Conservation (phyloP, 2,113 vertebrate species). For the Melanostigma gelatinosum region DNA sequence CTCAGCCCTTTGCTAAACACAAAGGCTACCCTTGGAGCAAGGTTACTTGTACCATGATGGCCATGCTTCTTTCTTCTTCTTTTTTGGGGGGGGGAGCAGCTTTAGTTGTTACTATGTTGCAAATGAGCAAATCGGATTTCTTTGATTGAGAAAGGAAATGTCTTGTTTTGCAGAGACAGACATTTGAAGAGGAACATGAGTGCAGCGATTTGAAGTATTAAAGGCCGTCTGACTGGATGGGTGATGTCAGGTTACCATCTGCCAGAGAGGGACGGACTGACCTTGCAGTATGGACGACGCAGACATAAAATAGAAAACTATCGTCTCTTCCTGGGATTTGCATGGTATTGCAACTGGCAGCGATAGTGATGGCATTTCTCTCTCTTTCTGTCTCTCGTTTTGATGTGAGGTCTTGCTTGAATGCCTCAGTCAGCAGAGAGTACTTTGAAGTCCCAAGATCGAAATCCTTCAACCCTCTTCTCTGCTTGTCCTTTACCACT, state of each 20-base stretch:
- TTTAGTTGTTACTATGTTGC: slow-evolving; percentile 45
- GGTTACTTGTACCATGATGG: slow-evolving; percentile 67
- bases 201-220: slow-evolving; percentile 68
- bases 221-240: slow-evolving; percentile 60
- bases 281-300: slow-evolving; percentile 70
- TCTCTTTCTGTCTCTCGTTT: slow-evolving; percentile 33
- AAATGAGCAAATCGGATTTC: slow-evolving; percentile 32
- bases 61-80: slow-evolving; percentile 32
- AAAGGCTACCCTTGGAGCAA: slow-evolving; percentile 75
- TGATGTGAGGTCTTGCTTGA: slow-evolving; percentile 58
- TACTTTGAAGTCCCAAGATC: slow-evolving; percentile 61
- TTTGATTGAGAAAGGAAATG: slow-evolving; percentile 53
- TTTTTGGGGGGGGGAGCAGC: slow-evolving; percentile 23
- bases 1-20: slow-evolving; percentile 61
- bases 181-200: slow-evolving; percentile 33
- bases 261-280: slow-evolving; percentile 67
- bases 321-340: slow-evolving; percentile 63
- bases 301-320: slow-evolving; percentile 66
- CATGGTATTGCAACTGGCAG: slow-evolving; percentile 33
- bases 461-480: slow-evolving; percentile 22
- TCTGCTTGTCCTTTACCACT: slow-evolving; percentile 31
- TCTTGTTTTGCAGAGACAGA: slow-evolving; percentile 38
- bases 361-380: slow-evolving; percentile 39
- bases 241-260: slow-evolving; percentile 79
- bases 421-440: slow-evolving; percentile 60